These are phyloP conservation scores for Malachius bipustulatus DNA, from an alignment of 2,888 invertebrate genomes.

Conservation along the genomic window DNA sequence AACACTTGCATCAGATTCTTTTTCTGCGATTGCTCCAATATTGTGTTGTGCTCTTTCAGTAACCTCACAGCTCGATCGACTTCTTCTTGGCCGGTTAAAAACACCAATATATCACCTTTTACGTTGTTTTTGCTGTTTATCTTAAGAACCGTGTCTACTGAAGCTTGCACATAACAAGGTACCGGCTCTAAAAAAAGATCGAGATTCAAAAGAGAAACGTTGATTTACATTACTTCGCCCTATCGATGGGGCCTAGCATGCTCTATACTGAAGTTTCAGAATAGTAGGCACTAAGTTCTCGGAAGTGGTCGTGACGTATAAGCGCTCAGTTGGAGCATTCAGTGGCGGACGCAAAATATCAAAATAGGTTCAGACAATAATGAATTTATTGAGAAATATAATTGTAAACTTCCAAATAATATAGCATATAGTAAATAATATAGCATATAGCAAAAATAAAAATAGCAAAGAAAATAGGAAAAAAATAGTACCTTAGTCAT, in stretches of 20 bases:
- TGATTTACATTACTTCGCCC: no score
- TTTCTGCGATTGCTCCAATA: constrained; percentile 40
- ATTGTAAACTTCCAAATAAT: no score
- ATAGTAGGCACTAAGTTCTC: no score
- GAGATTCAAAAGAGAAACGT: no score
- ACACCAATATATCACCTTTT: constrained; percentile 80
- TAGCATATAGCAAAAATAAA: neutral
- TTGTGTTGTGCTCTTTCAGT: constrained; percentile 49
- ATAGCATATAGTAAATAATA: no score
- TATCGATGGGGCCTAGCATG: no score
- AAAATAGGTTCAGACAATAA: no score
- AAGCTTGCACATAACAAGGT: constrained; percentile 77
- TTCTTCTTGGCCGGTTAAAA: constrained; percentile 90
- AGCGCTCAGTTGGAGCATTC: no score
- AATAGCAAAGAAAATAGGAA: neutral
- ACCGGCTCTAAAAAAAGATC: constrained; percentile 56
- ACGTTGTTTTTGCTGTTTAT: constrained; percentile 78
- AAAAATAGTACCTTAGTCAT: neutral
- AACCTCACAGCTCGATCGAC: constrained; percentile 64
- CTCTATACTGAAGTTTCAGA: no score
- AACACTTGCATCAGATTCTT: constrained; percentile 52
- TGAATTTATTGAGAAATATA: no score
- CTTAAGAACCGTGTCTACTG: constrained; percentile 78
- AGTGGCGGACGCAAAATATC: no score
- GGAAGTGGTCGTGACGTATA: no score